These are phyloP conservation scores for Bagarius yarrelli DNA, from an alignment of 2,113 vertebrate species.

Conservation along the genomic window DNA sequence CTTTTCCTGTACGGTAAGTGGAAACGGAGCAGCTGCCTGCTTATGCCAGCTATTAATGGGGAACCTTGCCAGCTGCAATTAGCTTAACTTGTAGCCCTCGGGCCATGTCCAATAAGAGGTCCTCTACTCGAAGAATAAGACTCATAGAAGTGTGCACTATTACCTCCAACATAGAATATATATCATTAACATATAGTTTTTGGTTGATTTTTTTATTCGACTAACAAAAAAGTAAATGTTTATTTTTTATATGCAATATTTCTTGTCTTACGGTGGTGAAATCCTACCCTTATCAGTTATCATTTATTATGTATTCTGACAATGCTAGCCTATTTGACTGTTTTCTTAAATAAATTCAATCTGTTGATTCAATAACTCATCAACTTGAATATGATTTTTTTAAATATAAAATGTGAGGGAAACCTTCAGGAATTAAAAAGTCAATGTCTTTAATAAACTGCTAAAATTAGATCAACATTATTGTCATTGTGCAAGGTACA, in stretches of 20 bases:
- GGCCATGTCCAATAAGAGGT: constrained; percentile 35
- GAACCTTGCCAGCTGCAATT: constrained; percentile 47
- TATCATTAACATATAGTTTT: too few relatives aligned
- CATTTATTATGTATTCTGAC: neutral
- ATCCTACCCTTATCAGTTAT: neutral
- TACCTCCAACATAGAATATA: neutral
- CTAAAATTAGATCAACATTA: neutral
- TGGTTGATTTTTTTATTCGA: too few relatives aligned
- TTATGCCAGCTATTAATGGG: constrained; percentile 42
- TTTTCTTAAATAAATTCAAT: neutral
- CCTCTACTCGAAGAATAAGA: constrained; percentile 28
- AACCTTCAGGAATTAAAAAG: neutral
- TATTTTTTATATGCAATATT: too few relatives aligned
- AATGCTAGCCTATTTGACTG: neutral
- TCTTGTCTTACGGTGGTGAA: neutral
- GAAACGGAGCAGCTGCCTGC: constrained; percentile 27
- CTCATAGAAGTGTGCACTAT: neutral
- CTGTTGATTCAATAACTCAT: neutral
- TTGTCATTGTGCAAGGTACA: too few relatives aligned
- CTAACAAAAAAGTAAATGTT: too few relatives aligned
- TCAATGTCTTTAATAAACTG: neutral
- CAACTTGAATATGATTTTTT: neutral
- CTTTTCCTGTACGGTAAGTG: constrained; percentile 47
- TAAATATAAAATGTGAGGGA: neutral
- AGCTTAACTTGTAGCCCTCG: constrained; percentile 46